These are phyloP conservation scores for Nesidiocoris tenuis DNA, from an alignment of 2,888 invertebrate genomes.

Conservation along the genomic window DNA sequence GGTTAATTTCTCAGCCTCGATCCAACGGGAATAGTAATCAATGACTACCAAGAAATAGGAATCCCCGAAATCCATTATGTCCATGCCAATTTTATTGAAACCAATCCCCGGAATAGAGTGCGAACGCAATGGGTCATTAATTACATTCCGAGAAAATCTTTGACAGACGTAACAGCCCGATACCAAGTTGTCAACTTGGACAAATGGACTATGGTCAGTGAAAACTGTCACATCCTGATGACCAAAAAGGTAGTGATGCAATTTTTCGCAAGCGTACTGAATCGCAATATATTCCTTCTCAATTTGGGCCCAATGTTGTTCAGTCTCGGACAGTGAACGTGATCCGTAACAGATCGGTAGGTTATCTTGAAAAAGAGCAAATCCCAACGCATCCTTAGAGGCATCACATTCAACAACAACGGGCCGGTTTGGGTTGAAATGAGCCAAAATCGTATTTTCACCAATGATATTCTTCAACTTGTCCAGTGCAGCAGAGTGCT, in stretches of 20 bases:
- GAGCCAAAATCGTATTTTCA: not conserved
- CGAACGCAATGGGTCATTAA: not conserved
- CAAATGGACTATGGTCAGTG: not conserved
- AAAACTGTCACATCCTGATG: not conserved
- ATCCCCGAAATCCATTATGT: not conserved
- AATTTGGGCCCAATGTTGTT: constrained; percentile 25
- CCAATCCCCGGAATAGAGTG: constrained; percentile 5
- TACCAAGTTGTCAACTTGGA: not conserved
- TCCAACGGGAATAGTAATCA: constrained; percentile 18
- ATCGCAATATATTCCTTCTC: constrained; percentile 1
- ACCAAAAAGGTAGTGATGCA: constrained; percentile 4
- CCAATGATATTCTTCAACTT: constrained; percentile 6
- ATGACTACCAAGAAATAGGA: constrained; percentile 3
- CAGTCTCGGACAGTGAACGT: not conserved
- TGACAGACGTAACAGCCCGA: constrained; percentile 9
- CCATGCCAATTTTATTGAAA: constrained; percentile 21
- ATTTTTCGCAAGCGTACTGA: not conserved
- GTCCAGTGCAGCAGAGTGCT: not conserved
- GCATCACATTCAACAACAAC: constrained; percentile 4
- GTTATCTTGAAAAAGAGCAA: not conserved
- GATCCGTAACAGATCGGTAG: constrained; percentile 3
- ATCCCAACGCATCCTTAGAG: constrained; percentile 8
- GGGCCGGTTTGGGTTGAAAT: constrained; percentile 6
- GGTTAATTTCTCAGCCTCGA: not conserved
- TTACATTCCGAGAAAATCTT: not conserved